Percentiles rank a stretch among this genome's conserved stretches.
Conservation (phyloP, 2,113 vertebrate genomes). For the Periophthalmus modestus region DNA sequence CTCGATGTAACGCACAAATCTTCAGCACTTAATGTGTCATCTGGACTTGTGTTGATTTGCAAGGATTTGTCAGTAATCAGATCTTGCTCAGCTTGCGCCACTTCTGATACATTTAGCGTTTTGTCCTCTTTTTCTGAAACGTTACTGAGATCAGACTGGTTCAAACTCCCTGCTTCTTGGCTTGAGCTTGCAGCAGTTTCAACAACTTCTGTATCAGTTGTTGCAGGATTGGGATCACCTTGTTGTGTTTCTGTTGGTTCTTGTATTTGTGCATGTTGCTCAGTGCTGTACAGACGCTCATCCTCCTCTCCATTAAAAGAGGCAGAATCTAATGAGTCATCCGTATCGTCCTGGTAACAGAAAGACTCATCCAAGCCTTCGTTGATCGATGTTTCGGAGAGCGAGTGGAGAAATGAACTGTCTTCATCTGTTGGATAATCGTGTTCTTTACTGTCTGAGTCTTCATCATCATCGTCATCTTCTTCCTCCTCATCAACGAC, state of each 20-base stretch:
- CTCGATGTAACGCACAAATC: constrained; percentile 17
- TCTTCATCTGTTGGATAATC: constrained; percentile 81
- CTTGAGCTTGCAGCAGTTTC: constrained; percentile 3
- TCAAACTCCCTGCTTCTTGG: constrained; percentile 24
- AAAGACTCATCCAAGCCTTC: constrained; percentile 91
- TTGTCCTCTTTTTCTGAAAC: constrained; percentile 31
- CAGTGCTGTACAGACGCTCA: constrained; percentile 84
- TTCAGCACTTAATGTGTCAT: constrained; percentile 22
- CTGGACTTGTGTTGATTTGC: not conserved
- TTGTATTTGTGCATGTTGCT: constrained; percentile 81
- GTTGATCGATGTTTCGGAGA: constrained; percentile 92
- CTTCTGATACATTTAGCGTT: constrained; percentile 10
- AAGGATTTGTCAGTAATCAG: constrained; percentile 3
- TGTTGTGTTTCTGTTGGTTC: not conserved
- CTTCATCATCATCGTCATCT: constrained; percentile 22
- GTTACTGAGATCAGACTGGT: constrained; percentile 1
- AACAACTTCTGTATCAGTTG: constrained; percentile 31
- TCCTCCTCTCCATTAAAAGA: constrained; percentile 89
- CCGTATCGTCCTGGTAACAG: constrained; percentile 91
- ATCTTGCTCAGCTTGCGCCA: constrained; percentile 15
- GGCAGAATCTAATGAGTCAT: constrained; percentile 88
- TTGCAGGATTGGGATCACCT: constrained; percentile 7
- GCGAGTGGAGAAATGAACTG: constrained; percentile 89
- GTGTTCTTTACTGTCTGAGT: constrained; percentile 48
- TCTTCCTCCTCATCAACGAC: constrained; percentile 37